Percentiles rank a stretch among this genome's conserved stretches.
phyloP scores from a whole-genome alignment of 2,113 vertebrate species.

The Ia io region DNA sequence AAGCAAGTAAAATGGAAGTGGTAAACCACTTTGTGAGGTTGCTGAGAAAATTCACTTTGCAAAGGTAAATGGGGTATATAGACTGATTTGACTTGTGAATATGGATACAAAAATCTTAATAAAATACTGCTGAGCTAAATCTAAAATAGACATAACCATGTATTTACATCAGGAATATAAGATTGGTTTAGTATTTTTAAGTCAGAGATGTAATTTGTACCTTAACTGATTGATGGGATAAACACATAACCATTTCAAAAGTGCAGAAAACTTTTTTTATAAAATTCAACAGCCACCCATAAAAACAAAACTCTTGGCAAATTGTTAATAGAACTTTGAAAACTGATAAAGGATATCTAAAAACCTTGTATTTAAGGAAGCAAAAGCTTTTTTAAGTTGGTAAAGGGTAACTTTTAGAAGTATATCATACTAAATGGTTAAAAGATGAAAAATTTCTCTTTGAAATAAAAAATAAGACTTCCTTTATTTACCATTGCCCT shows the following conservation, averaged over 20 bases:
- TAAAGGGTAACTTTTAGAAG: not conserved
- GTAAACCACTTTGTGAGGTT: not conserved
- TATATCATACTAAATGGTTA: not conserved
- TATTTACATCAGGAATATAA: not conserved
- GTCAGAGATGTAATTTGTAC: not conserved
- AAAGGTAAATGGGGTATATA: not conserved
- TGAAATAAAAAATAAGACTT: not conserved
- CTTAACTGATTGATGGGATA: not conserved
- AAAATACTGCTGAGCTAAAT: slow-evolving; percentile 3
- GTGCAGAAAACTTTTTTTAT: not conserved
- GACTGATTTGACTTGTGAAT: not conserved
- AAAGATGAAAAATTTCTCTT: not conserved
- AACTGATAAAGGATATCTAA: not conserved
- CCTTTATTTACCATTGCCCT: not conserved
- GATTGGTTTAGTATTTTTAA: not conserved
- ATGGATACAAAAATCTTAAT: not conserved
- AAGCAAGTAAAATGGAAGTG: not conserved
- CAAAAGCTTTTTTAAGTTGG: slow-evolving; percentile 2
- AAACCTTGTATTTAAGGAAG: not conserved
- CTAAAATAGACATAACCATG: not conserved
- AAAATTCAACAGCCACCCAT: not conserved
- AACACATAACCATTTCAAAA: not conserved
- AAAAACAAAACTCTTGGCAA: slow-evolving; percentile 17
- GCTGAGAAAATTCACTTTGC: not conserved
- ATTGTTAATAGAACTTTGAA: not conserved